A percentile compares a stretch with the other conserved stretches of the same genome.
Evolutionary conservation across 2,113 vertebrate genomes (phyloP).

Genomic region (Dasyornis broadbenti): DNA sequence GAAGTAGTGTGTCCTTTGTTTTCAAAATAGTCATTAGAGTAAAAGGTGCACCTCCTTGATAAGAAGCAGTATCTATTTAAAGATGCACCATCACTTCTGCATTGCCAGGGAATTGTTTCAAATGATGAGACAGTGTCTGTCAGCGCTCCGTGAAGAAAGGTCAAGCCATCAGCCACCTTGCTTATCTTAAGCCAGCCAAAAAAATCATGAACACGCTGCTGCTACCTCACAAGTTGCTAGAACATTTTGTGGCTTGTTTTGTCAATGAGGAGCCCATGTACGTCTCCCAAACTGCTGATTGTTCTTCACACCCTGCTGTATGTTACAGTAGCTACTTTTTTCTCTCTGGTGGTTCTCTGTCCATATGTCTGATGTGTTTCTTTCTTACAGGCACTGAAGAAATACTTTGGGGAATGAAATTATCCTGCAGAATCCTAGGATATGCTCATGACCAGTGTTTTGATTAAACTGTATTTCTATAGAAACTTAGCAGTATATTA

Average conservation of each 20-base stretch:
- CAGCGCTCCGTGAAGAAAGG: background rate
- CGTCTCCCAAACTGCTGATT: background rate
- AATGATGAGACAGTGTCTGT: background rate
- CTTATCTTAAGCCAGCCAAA: background rate
- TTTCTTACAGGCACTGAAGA: background rate
- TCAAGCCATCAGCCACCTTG: background rate
- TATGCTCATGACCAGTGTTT: background rate
- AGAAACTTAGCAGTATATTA: background rate
- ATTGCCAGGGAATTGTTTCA: background rate
- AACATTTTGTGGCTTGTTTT: background rate
- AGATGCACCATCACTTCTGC: background rate
- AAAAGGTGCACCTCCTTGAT: constrained; percentile 54
- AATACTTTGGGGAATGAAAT: background rate
- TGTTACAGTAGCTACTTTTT: background rate
- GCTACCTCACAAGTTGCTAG: background rate
- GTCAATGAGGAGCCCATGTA: background rate
- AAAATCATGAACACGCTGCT: background rate
- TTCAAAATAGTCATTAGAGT: background rate
- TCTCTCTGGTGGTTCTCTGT: background rate
- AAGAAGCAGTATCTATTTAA: constrained; percentile 1
- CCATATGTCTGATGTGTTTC: background rate
- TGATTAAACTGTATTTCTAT: background rate
- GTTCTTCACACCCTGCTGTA: background rate
- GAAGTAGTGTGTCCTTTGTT: background rate
- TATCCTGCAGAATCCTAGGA: background rate